phyloP scores from a whole-genome alignment of 2,113 vertebrate genomes.

The Archocentrus centrarchus region DNA sequence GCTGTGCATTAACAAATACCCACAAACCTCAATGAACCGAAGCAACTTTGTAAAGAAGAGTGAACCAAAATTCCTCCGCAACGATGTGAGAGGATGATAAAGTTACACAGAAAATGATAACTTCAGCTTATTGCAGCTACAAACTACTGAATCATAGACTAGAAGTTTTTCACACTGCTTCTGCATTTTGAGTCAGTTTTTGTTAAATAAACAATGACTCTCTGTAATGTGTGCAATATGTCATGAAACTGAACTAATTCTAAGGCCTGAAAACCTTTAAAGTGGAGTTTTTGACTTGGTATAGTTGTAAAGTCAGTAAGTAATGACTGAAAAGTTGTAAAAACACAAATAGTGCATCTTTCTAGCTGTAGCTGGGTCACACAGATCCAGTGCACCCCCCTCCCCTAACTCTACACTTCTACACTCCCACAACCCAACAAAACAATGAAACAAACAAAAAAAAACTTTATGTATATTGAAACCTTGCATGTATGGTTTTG shows the following conservation, averaged over 20 bases:
- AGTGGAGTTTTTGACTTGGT: too few species aligned
- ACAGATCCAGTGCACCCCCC: too few species aligned
- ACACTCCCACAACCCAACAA: neutral
- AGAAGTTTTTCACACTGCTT: neutral
- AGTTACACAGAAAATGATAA: accelerated
- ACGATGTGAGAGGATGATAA: neutral
- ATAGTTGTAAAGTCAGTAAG: too few species aligned
- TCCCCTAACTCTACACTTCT: neutral
- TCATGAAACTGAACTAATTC: too few species aligned
- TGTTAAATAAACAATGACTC: neutral
- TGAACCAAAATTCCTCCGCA: accelerated
- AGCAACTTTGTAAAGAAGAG: neutral
- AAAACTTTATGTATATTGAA: neutral
- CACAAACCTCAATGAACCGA: neutral
- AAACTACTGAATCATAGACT: neutral
- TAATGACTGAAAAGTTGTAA: too few species aligned
- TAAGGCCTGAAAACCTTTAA: too few species aligned
- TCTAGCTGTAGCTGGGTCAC: too few species aligned
- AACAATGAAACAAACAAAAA: neutral
- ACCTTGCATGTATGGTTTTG: neutral
- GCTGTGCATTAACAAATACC: neutral
- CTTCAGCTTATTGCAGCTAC: neutral
- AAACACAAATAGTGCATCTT: too few species aligned
- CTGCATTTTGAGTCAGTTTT: neutral
- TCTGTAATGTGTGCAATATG: neutral